Conservation (phyloP, 2,888 invertebrate species). For the Drosophila neonasuta region DNA sequence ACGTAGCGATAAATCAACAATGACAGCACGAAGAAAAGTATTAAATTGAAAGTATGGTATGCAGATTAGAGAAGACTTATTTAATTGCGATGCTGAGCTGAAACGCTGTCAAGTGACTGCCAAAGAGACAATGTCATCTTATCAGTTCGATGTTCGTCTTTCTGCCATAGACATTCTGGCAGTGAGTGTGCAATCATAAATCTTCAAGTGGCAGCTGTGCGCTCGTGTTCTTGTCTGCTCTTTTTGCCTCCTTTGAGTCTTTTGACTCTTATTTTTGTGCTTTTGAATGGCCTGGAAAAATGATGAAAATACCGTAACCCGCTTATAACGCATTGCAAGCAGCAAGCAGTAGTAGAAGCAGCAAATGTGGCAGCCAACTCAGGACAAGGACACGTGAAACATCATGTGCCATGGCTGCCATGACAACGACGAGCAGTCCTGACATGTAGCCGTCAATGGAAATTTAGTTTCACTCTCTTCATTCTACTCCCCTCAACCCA, state of each 20-base stretch:
- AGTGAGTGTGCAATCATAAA: constrained; percentile 43
- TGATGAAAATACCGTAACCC: constrained; percentile 64
- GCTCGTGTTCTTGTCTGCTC: background rate
- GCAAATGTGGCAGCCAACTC: constrained; percentile 5
- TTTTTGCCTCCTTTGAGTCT: constrained; percentile 27
- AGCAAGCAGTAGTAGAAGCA: background rate
- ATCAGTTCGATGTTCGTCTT: constrained; percentile 29
- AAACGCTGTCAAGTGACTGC: constrained; percentile 16
- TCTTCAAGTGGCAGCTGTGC: constrained; percentile 44
- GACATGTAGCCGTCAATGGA: constrained; percentile 54
- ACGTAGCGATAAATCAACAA: constrained; percentile 19
- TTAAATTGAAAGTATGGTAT: background rate
- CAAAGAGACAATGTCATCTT: constrained; percentile 19
- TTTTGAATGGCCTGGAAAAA: constrained; percentile 25
- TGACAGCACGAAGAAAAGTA: constrained; percentile 5
- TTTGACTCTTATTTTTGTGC: constrained; percentile 9
- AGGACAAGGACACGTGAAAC: constrained; percentile 4
- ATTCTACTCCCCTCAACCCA: background rate
- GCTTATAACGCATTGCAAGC: constrained; percentile 63
- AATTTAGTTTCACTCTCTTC: constrained; percentile 31
- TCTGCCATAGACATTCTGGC: constrained; percentile 7
- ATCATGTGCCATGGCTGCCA: constrained; percentile 27
- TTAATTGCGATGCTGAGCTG: background rate
- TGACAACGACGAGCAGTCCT: constrained; percentile 43
- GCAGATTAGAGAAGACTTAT: background rate